Evolutionary conservation across 2,888 invertebrate genomes (phyloP).

Genomic region (Pocota personata): DNA sequence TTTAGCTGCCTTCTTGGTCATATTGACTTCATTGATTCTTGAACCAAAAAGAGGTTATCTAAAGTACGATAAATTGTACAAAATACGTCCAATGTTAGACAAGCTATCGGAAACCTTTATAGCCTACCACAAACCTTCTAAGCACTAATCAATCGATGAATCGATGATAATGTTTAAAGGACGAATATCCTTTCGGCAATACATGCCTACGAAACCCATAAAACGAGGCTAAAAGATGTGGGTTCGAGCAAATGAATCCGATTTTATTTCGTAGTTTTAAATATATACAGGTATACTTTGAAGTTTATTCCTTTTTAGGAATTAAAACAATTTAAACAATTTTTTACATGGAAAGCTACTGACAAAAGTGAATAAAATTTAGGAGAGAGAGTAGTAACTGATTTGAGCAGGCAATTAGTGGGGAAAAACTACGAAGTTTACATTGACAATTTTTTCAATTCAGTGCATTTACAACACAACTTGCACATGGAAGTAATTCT

Average conservation of each 20-base stretch:
- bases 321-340: background rate
- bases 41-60: background rate
- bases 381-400: background rate
- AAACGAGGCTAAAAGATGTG: background rate
- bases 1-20: too few relatives aligned
- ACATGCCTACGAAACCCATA: background rate
- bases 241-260: background rate
- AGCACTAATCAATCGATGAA: too few relatives aligned
- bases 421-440: too few relatives aligned
- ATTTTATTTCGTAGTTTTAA: background rate
- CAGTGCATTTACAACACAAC: too few relatives aligned
- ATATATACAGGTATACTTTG: background rate
- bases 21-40: background rate
- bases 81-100: background rate
- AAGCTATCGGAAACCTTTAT: background rate
- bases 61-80: conserved; percentile 1
- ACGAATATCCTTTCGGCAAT: too few relatives aligned
- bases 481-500: too few relatives aligned
- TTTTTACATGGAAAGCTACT: conserved; percentile 5
- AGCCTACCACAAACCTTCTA: background rate
- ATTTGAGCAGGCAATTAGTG: too few relatives aligned
- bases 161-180: too few relatives aligned
- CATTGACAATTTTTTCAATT: too few relatives aligned
- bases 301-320: background rate
- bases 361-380: background rate